Conservation (phyloP, 2,888 invertebrate genomes). For the Ernsta delagoae region DNA sequence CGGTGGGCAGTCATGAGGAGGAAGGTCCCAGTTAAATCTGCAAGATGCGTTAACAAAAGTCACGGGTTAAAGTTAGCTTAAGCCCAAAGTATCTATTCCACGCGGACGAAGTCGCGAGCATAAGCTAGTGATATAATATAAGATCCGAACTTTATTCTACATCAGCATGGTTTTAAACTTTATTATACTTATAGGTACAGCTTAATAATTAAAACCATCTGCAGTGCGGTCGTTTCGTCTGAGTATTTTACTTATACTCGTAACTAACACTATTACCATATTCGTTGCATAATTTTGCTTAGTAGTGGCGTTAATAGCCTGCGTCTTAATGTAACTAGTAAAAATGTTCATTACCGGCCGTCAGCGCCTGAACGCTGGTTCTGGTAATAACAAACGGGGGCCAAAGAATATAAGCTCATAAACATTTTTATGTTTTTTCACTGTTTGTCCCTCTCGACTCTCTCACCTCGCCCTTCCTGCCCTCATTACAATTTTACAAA, state of each 20-base stretch:
- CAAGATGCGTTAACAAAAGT: no score
- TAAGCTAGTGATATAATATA: no score
- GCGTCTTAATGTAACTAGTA: slow-evolving; percentile 10
- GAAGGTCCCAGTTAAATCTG: no score
- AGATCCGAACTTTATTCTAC: no score
- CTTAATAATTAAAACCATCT: background rate
- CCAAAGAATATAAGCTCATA: slow-evolving; percentile 47
- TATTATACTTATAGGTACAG: background rate
- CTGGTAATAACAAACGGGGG: slow-evolving; percentile 32
- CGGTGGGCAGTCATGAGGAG: no score
- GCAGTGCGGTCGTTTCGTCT: slow-evolving; percentile 5
- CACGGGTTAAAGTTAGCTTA: no score
- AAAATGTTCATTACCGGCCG: slow-evolving; percentile 25
- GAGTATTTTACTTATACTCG: background rate
- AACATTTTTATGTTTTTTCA: slow-evolving; percentile 52
- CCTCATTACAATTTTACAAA: slow-evolving; percentile 46
- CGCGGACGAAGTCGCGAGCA: no score
- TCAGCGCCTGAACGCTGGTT: slow-evolving; percentile 14
- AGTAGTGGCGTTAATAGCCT: slow-evolving; percentile 11
- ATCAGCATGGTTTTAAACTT: no score
- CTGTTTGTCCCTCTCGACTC: slow-evolving; percentile 46
- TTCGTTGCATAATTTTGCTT: slow-evolving; percentile 13
- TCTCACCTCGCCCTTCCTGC: slow-evolving; percentile 36
- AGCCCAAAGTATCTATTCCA: no score
- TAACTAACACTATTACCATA: background rate